Evolutionary conservation across 2,888 invertebrate species (phyloP).

Genomic region (Lasioglossum zephyrum): DNA sequence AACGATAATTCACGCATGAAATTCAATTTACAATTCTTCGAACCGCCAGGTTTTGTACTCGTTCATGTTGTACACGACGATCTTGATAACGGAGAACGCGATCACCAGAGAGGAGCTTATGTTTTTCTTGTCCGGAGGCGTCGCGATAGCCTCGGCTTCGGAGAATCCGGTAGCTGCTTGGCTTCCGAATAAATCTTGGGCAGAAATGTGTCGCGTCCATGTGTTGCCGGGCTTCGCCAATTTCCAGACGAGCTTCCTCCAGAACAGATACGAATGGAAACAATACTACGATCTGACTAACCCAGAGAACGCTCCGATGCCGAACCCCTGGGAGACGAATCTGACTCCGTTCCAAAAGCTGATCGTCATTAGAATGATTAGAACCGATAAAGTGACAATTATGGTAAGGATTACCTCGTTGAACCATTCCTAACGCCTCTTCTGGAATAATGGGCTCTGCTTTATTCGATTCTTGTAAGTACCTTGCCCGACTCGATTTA

Average conservation of each 20-base stretch:
- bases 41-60: slow-evolving; percentile 84
- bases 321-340: slow-evolving; percentile 84
- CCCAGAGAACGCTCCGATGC: slow-evolving; percentile 84
- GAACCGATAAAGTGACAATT: slow-evolving; percentile 85
- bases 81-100: slow-evolving; percentile 77
- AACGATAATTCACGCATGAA: slow-evolving; percentile 69
- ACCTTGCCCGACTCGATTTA: not conserved
- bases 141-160: slow-evolving; percentile 87
- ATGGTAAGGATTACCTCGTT: slow-evolving; percentile 36
- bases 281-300: slow-evolving; percentile 84
- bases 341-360: slow-evolving; percentile 86
- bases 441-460: not conserved
- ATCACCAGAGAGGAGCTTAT: slow-evolving; percentile 84
- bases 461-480: not conserved
- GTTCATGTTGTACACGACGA: slow-evolving; percentile 86
- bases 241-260: slow-evolving; percentile 83
- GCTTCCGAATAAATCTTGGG: slow-evolving; percentile 86
- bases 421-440: not conserved
- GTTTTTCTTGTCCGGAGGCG: slow-evolving; percentile 92
- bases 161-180: slow-evolving; percentile 85
- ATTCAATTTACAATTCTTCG: not conserved
- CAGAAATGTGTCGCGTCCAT: slow-evolving; percentile 85
- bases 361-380: slow-evolving; percentile 86
- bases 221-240: slow-evolving; percentile 82
- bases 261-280: slow-evolving; percentile 85